Evolutionary conservation across 2,113 vertebrate species (phyloP).

Genomic region (Hemichromis elongatus): DNA sequence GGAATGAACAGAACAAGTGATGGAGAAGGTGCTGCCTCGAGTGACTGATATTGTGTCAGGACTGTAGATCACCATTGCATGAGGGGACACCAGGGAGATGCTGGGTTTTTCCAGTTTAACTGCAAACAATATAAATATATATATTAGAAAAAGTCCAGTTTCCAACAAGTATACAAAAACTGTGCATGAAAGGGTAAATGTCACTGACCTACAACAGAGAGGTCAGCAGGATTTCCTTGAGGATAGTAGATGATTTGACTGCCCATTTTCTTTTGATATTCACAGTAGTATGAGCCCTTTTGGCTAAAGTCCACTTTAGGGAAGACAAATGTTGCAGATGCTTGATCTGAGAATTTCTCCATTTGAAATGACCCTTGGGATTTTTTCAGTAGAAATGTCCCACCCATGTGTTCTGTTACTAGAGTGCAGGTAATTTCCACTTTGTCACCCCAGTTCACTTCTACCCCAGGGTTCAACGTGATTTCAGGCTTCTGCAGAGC

Average conservation of each 20-base stretch:
- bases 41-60: constrained; percentile 40
- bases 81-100: constrained; percentile 45
- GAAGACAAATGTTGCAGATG: constrained; percentile 42
- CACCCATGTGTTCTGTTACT: constrained; percentile 42
- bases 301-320: constrained; percentile 48
- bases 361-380: constrained; percentile 7
- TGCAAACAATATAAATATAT: neutral
- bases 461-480: constrained; percentile 12
- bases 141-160: neutral
- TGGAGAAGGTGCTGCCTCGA: constrained; percentile 39
- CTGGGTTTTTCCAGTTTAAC: constrained; percentile 54
- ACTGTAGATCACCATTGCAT: constrained; percentile 50
- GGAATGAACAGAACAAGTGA: constrained; percentile 52
- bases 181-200: neutral
- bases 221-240: constrained; percentile 29
- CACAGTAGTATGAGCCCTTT: constrained; percentile 61
- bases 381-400: neutral
- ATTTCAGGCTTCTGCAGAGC: constrained; percentile 47
- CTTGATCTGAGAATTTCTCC: constrained; percentile 32
- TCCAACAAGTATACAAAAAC: neutral
- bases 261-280: constrained; percentile 60
- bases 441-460: constrained; percentile 53
- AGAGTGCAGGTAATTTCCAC: constrained; percentile 46
- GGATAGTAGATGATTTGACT: constrained; percentile 43
- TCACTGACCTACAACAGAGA: constrained; percentile 30